These are phyloP conservation scores for Tupaia tana DNA, from an alignment of 2,113 vertebrate species.

Conservation along the genomic window DNA sequence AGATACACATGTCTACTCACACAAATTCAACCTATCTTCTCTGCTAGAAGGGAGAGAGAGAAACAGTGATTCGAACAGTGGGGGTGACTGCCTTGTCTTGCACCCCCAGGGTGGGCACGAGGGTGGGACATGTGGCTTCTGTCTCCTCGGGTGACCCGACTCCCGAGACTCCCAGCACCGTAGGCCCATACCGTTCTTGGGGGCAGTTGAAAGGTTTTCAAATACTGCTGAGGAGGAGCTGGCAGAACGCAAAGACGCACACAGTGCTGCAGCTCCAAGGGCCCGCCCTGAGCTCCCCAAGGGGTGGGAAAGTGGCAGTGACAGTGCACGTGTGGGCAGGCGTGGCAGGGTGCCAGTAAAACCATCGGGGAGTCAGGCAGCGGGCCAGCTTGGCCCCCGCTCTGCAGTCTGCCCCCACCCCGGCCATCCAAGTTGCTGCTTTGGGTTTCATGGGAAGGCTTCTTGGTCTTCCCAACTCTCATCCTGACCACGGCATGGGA, in stretches of 20 bases:
- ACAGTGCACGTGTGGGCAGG: no score
- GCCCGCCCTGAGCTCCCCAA: no score
- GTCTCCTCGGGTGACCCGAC: background rate
- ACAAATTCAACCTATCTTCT: background rate
- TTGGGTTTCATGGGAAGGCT: background rate
- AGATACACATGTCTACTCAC: background rate
- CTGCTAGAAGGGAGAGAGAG: background rate
- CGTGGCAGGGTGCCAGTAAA: background rate
- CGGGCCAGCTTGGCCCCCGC: background rate
- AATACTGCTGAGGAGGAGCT: background rate
- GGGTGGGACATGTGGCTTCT: background rate
- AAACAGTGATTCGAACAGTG: background rate
- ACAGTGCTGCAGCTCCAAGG: background rate
- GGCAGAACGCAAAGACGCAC: background rate
- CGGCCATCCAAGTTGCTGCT: fast-evolving
- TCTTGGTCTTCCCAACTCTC: background rate
- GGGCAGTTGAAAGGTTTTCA: background rate
- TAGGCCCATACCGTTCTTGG: background rate
- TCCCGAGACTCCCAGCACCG: background rate
- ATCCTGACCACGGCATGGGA: background rate
- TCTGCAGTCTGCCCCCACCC: background rate
- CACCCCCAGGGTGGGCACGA: no score
- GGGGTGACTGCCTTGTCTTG: background rate
- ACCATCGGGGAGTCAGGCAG: background rate
- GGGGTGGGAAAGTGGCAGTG: background rate